Evolutionary conservation across 2,888 invertebrate genomes (phyloP).

Genomic region (Phorcus lineatus): DNA sequence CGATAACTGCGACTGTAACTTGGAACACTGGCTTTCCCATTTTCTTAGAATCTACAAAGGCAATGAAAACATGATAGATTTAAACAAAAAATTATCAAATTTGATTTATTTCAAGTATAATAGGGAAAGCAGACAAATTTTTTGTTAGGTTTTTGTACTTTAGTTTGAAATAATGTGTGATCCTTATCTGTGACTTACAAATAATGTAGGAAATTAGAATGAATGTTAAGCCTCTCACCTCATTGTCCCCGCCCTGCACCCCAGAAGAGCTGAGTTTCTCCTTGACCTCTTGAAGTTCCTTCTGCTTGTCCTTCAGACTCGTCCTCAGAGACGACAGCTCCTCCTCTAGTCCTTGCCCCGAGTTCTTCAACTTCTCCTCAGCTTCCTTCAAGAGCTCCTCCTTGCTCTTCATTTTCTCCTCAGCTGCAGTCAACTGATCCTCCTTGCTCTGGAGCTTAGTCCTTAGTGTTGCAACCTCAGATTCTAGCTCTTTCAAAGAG

Average conservation of each 20-base stretch:
- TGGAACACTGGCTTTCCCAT: slow-evolving; percentile 15
- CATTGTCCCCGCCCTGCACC: background rate
- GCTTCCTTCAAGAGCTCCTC: background rate
- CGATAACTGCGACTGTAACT: background rate
- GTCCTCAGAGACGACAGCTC: background rate
- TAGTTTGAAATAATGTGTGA: no score
- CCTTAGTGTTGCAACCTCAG: background rate
- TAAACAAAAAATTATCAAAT: no score
- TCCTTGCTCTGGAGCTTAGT: background rate
- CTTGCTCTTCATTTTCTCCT: background rate
- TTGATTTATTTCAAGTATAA: no score
- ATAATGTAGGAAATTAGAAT: no score
- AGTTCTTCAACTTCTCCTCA: slow-evolving; percentile 16
- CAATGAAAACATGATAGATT: no score
- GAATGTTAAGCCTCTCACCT: background rate
- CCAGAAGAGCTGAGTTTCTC: slow-evolving; percentile 20
- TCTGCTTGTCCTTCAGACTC: slow-evolving; percentile 17
- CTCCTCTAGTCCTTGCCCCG: background rate
- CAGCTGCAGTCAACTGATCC: background rate
- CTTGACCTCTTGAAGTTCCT: slow-evolving; percentile 18
- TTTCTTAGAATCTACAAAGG: background rate
- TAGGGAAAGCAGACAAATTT: no score
- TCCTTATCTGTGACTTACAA: no score
- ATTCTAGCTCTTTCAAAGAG: slow-evolving; percentile 18
- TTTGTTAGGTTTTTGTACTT: no score